phyloP scores from a whole-genome alignment of 2,888 invertebrate genomes.

The Pristionchus maxplancki region DNA sequence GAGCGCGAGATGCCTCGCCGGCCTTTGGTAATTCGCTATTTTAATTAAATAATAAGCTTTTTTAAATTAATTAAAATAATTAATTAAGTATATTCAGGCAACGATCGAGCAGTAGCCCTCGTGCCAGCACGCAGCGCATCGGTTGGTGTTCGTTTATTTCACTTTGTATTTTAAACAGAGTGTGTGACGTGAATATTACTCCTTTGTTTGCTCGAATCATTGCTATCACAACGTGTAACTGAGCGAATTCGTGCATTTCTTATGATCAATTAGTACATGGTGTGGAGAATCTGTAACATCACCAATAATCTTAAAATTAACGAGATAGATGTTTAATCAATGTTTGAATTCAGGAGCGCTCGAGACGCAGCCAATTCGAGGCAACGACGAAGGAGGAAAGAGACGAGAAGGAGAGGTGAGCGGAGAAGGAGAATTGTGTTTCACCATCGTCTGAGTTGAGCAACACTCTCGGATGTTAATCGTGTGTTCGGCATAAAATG shows the following conservation, averaged over 20 bases:
- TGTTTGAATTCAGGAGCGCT: not conserved
- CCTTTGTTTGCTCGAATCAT: too few relatives aligned
- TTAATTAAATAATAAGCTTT: too few relatives aligned
- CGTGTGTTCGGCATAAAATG: too few relatives aligned
- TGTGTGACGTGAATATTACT: not conserved
- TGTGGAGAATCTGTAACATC: too few relatives aligned
- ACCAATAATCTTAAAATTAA: too few relatives aligned
- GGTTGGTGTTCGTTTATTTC: not conserved
- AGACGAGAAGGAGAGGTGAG: not conserved
- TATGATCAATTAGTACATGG: not conserved
- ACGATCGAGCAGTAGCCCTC: not conserved
- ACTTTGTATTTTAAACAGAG: not conserved
- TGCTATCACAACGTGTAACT: too few relatives aligned
- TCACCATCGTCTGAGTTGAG: too few relatives aligned
- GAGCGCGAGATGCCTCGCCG: not conserved
- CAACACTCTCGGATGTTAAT: too few relatives aligned
- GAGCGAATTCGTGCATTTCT: too few relatives aligned
- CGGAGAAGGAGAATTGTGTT: not conserved
- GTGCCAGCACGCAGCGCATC: not conserved
- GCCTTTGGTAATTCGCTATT: too few relatives aligned
- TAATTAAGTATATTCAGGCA: not conserved
- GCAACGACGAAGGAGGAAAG: not conserved
- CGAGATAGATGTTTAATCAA: not conserved
- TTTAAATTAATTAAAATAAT: not conserved
- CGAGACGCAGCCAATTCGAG: not conserved